phyloP scores from a whole-genome alignment of 2,113 vertebrate species.

The Ophiodon elongatus region DNA sequence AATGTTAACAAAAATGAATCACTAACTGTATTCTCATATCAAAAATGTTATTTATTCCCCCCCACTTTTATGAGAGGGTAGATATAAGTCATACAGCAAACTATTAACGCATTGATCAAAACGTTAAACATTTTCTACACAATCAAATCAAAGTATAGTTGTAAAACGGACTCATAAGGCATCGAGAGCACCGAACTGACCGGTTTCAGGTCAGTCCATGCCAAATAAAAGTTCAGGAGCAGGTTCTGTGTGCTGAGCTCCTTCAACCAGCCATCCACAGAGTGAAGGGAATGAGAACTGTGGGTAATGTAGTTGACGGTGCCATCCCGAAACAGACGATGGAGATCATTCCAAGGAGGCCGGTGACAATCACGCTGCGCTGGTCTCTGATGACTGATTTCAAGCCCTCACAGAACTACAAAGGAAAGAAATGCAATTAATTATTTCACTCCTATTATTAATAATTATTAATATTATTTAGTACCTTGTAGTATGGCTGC shows the following conservation, averaged over 20 bases:
- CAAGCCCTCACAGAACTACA: conserved; percentile 91
- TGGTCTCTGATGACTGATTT: conserved; percentile 94
- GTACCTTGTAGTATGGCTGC: background rate
- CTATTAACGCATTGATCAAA: background rate
- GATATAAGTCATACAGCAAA: background rate
- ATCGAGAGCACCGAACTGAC: background rate
- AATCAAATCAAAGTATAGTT: background rate
- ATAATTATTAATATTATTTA: background rate
- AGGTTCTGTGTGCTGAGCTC: background rate
- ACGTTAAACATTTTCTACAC: background rate
- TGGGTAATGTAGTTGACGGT: conserved; percentile 89
- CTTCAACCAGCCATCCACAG: conserved; percentile 94
- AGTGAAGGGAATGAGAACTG: conserved; percentile 89
- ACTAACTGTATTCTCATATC: background rate
- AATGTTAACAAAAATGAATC: background rate
- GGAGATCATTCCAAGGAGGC: conserved; percentile 87
- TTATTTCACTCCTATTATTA: too few species aligned
- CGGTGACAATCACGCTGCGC: conserved; percentile 88
- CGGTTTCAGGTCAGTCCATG: conserved; percentile 1
- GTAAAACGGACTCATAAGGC: conserved; percentile 7
- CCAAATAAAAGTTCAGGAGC: conserved; percentile 13
- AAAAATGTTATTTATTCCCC: background rate
- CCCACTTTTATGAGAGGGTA: background rate
- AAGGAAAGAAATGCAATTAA: conserved; percentile 21
- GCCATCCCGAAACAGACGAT: conserved; percentile 88